These are phyloP conservation scores for Pentalonia nigronervosa DNA, from an alignment of 1,140 invertebrate species.

Conservation along the genomic window DNA sequence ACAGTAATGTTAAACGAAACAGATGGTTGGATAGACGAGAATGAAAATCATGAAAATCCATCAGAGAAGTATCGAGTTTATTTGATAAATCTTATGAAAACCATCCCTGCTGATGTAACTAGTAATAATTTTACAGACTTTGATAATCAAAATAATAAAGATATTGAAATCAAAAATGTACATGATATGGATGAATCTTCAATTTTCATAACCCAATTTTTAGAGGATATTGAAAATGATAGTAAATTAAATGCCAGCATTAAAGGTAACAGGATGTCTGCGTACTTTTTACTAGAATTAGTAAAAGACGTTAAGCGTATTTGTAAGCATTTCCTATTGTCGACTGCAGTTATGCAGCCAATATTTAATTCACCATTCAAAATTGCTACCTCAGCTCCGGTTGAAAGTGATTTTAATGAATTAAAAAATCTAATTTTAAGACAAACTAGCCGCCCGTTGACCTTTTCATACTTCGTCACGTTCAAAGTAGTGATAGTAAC, in stretches of 20 bases:
- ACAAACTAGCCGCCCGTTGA: not conserved
- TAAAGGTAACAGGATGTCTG: not conserved
- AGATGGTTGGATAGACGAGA: conserved; percentile 5
- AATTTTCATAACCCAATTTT: not conserved
- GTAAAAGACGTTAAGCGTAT: conserved; percentile 11
- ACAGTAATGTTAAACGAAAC: not conserved
- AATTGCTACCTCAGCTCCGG: not conserved
- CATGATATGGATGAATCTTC: not conserved
- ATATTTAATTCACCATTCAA: not conserved
- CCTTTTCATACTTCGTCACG: not conserved
- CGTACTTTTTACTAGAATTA: conserved; percentile 14
- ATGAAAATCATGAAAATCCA: not conserved
- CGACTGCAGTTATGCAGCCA: not conserved
- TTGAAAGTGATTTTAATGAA: conserved; percentile 19
- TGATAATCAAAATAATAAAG: not conserved
- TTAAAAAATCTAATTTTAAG: not conserved
- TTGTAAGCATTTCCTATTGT: conserved; percentile 23
- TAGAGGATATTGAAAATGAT: not conserved
- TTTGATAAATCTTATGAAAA: conserved; percentile 17
- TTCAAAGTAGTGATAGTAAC: conserved; percentile 2
- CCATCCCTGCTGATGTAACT: not conserved
- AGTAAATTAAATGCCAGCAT: not conserved
- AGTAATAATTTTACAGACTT: not conserved
- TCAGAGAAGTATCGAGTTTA: not conserved
- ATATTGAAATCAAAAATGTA: not conserved